These are phyloP conservation scores for Drosophila orena DNA, from an alignment of 1,140 invertebrate species.

Conservation along the genomic window DNA sequence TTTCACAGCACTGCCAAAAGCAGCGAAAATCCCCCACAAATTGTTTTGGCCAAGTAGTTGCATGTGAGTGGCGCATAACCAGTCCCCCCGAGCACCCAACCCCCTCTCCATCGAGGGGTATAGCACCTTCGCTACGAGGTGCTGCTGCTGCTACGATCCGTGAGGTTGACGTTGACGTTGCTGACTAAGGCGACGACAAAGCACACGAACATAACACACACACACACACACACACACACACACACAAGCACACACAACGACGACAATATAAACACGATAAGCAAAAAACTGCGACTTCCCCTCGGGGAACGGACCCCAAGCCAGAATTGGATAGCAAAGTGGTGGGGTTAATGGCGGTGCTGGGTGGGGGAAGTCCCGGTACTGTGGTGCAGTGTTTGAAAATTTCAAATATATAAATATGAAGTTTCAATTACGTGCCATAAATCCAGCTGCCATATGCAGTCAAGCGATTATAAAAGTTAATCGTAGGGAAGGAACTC, in stretches of 20 bases:
- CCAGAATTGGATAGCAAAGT: not conserved
- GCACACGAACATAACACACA: conserved; percentile 52
- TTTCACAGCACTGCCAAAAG: conserved; percentile 44
- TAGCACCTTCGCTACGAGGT: conserved; percentile 9
- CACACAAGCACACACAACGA: conserved; percentile 40
- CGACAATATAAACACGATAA: conserved; percentile 62
- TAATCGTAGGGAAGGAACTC: not conserved
- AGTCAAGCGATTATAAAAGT: conserved; percentile 6
- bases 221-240: conserved; percentile 54
- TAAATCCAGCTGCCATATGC: conserved; percentile 2
- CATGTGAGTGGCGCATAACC: conserved; percentile 64
- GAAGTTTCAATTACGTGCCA: conserved; percentile 1
- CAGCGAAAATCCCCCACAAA: conserved; percentile 33
- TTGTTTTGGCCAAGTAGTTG: conserved; percentile 45
- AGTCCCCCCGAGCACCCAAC: conserved; percentile 1
- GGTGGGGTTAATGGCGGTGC: not conserved
- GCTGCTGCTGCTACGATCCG: conserved; percentile 9
- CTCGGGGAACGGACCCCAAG: conserved; percentile 1
- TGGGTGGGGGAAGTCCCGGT: no score
- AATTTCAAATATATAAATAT: conserved; percentile 7
- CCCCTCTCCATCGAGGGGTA: not conserved
- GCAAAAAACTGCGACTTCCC: conserved; percentile 62
- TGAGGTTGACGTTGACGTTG: conserved; percentile 37
- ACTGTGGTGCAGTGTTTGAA: conserved; percentile 18
- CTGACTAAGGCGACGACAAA: conserved; percentile 53